A percentile compares a stretch with the other conserved stretches of the same genome.
Evolutionary conservation across 2,888 invertebrate genomes (phyloP).

Genomic region (Pyrocoelia pectoralis): DNA sequence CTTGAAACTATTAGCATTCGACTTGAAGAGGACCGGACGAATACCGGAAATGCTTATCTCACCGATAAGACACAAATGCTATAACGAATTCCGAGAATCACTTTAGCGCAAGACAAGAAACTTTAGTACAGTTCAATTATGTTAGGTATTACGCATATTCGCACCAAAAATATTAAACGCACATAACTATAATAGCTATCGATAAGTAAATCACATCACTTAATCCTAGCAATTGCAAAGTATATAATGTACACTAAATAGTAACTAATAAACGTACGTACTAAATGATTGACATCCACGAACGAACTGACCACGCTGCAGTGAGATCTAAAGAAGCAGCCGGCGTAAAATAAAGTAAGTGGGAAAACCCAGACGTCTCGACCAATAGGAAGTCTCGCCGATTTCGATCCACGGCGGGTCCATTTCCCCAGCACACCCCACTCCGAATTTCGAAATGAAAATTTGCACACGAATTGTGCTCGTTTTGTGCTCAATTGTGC

Average conservation of each 20-base stretch:
- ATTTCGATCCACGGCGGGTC: slow-evolving; percentile 41
- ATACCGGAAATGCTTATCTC: slow-evolving; percentile 37
- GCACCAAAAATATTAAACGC: slow-evolving; percentile 1
- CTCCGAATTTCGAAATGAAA: no score
- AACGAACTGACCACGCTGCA: slow-evolving; percentile 52
- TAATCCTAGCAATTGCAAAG: neutral
- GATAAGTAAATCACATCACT: no score
- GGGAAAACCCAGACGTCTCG: slow-evolving; percentile 31
- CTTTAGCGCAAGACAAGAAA: no score
- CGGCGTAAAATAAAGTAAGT: slow-evolving; percentile 41
- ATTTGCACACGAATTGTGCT: no score
- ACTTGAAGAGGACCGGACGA: slow-evolving; percentile 32
- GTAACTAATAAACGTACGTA: neutral
- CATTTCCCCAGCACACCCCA: no score
- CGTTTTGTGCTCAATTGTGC: no score
- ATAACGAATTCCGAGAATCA: slow-evolving; percentile 24
- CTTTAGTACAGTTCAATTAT: no score
- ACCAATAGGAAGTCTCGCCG: slow-evolving; percentile 34
- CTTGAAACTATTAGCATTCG: slow-evolving; percentile 49
- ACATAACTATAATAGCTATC: no score
- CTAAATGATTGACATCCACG: slow-evolving; percentile 26
- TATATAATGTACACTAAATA: neutral
- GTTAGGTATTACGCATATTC: no score
- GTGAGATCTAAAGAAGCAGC: slow-evolving; percentile 48
- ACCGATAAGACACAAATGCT: slow-evolving; percentile 30